phyloP scores from a whole-genome alignment of 1,140 invertebrate genomes.

The Caenorhabditis brenneri region DNA sequence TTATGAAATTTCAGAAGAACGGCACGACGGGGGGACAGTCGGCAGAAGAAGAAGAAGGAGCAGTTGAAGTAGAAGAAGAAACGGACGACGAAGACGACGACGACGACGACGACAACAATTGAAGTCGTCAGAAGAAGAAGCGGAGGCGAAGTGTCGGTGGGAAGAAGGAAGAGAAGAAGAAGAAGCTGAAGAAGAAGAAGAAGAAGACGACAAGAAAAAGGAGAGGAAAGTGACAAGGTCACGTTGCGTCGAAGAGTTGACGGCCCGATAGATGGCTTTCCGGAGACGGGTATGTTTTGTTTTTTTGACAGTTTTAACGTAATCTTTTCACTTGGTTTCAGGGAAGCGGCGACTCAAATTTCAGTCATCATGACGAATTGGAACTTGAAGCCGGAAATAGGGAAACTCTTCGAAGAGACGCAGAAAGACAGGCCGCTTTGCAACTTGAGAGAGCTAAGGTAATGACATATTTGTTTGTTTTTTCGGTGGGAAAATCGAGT shows the following conservation, averaged over 20 bases:
- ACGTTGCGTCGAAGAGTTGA: slow-evolving; percentile 36
- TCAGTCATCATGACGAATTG: slow-evolving; percentile 91
- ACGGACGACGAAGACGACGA: background rate
- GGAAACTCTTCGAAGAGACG: slow-evolving; percentile 93
- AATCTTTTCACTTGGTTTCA: slow-evolving; percentile 72
- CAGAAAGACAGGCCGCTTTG: slow-evolving; percentile 91
- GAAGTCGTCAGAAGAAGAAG: slow-evolving; percentile 33
- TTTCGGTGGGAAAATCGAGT: background rate
- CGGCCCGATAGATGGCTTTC: slow-evolving; percentile 21
- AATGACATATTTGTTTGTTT: slow-evolving; percentile 63
- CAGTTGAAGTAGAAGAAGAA: background rate
- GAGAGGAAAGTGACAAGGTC: slow-evolving; percentile 19
- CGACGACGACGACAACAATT: slow-evolving; percentile 9
- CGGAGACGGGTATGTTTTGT: background rate
- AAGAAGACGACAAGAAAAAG: background rate
- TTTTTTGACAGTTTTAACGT: background rate
- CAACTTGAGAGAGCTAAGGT: slow-evolving; percentile 97
- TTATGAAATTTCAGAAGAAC: slow-evolving; percentile 6
- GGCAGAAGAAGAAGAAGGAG: background rate
- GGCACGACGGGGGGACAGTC: background rate
- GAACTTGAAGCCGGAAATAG: slow-evolving; percentile 95
- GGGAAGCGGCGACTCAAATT: slow-evolving; percentile 99
- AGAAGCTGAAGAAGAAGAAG: background rate
- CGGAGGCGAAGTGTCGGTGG: background rate
- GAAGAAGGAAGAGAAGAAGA: slow-evolving; percentile 2